phyloP scores from a whole-genome alignment of 2,797 vertebrate species.

The Xiphophorus birchmanni region DNA sequence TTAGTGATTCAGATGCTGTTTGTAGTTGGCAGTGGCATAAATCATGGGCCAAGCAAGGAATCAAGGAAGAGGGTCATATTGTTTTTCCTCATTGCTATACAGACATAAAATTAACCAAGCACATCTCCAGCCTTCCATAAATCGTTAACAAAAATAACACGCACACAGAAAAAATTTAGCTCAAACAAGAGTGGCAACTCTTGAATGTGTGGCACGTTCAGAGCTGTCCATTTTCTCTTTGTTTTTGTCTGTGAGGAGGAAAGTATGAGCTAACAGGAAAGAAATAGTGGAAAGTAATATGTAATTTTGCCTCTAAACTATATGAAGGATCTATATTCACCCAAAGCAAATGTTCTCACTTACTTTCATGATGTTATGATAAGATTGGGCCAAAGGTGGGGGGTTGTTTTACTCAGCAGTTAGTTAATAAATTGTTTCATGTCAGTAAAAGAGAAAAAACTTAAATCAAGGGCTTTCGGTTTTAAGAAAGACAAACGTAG shows the following conservation, averaged over 20 bases:
- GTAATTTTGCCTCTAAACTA: neutral
- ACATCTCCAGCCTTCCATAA: neutral
- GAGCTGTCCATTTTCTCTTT: neutral
- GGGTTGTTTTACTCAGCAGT: constrained; percentile 6
- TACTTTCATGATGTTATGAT: neutral
- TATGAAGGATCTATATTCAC: neutral
- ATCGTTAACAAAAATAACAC: neutral
- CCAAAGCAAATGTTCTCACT: neutral
- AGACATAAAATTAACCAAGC: neutral
- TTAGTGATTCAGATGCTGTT: too few relatives aligned
- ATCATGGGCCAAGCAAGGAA: too few relatives aligned
- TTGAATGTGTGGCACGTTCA: neutral
- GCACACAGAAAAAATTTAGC: neutral
- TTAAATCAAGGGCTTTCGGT: neutral
- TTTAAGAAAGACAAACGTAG: neutral
- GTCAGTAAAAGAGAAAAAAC: constrained; percentile 15
- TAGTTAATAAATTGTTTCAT: constrained; percentile 20
- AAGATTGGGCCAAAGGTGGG: neutral
- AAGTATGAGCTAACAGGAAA: neutral
- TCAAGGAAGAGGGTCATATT: neutral
- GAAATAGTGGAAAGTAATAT: neutral
- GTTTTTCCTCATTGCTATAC: neutral
- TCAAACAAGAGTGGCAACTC: neutral
- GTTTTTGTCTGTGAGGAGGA: neutral
- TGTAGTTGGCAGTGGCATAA: too few relatives aligned